Evolutionary conservation across 2,888 invertebrate genomes (phyloP), one percentile per base, ranked within the genome.

Genomic region (Ophioninae sp.): DNA sequence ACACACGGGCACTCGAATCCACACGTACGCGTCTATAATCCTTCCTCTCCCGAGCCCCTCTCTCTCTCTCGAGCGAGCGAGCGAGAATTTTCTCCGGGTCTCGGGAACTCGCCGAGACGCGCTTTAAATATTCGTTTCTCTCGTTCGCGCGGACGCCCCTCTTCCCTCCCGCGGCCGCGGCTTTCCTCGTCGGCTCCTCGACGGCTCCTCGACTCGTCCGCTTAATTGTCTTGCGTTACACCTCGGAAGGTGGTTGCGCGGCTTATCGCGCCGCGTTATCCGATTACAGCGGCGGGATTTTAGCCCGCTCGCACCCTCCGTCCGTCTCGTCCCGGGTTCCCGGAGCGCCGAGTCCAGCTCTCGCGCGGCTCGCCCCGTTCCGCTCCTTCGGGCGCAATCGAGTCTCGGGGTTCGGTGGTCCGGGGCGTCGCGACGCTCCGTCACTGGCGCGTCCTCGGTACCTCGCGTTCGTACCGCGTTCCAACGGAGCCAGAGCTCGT

Each of bases 211-310:
- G 73, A 67, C 76, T 80, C 69, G 72, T 82, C 82, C 81, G 80
- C 81, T 87, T 87, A 86, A 87, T 86, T 86, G 85, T 86, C 85
- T 87, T 85, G 86, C 85, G 80, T 87, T 87, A 87, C 85, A 80
- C 82, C 61, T 67, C 23, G 67, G 56, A 67, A 10, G 44, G 68
- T 44, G 59, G 51, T 61, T 61, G 71, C 61, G 71, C 61, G 69
- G 82, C 75, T 85, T 82, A 84, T 82, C 80, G 67, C 75, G 65
- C 64, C 30, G 65, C 30, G 44, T 72, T 82, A 85, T 85, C 86
- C 81, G 85, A 84, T 86, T 86, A 86, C 72, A 80, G 72, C 81
- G 72, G 22, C 75, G 76, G 65, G 81, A 83, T 75, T 83, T 84
- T 44, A 51, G 71, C 65, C 71, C 67, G n/a, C 30, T 59, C 74